These are phyloP conservation scores for Dolichopus griseipennis DNA, from an alignment of 2,888 invertebrate genomes.

Conservation along the genomic window DNA sequence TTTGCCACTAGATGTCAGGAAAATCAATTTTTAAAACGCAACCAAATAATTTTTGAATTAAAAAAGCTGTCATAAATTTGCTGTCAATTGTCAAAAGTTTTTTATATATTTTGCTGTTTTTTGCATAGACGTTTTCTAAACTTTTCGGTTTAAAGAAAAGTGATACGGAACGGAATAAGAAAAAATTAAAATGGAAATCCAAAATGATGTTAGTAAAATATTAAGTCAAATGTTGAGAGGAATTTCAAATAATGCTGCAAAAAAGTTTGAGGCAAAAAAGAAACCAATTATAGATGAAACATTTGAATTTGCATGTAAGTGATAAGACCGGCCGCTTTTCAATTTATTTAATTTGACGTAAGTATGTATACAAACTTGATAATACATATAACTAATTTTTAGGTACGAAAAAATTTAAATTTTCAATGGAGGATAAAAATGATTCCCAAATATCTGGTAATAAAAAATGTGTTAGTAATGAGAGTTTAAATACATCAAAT, in stretches of 20 bases:
- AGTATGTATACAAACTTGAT: background rate
- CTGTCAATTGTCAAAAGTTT: too few species aligned
- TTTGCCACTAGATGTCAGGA: too few species aligned
- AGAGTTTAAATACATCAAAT: constrained; percentile 12
- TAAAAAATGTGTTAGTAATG: constrained; percentile 15
- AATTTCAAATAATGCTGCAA: constrained; percentile 36
- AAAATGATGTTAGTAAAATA: constrained; percentile 38
- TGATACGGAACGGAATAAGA: too few species aligned
- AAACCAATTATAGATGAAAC: constrained; percentile 29
- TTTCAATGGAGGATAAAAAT: constrained; percentile 27
- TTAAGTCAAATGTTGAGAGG: constrained; percentile 38
- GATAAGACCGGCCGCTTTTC: background rate
- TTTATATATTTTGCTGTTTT: too few species aligned
- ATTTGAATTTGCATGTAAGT: constrained; percentile 29
- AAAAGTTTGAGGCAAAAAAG: constrained; percentile 34
- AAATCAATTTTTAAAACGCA: too few species aligned
- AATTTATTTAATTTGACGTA: background rate
- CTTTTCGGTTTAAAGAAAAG: too few species aligned
- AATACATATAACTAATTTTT: background rate
- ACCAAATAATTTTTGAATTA: too few species aligned
- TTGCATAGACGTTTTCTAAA: too few species aligned
- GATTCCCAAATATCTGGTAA: constrained; percentile 17
- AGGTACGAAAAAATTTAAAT: constrained; percentile 38
- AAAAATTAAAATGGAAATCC: constrained; percentile 33
- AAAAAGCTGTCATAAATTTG: too few species aligned